These are phyloP conservation scores for Vannuccia rotundouncinata DNA, from an alignment of 2,888 invertebrate species.

Conservation along the genomic window DNA sequence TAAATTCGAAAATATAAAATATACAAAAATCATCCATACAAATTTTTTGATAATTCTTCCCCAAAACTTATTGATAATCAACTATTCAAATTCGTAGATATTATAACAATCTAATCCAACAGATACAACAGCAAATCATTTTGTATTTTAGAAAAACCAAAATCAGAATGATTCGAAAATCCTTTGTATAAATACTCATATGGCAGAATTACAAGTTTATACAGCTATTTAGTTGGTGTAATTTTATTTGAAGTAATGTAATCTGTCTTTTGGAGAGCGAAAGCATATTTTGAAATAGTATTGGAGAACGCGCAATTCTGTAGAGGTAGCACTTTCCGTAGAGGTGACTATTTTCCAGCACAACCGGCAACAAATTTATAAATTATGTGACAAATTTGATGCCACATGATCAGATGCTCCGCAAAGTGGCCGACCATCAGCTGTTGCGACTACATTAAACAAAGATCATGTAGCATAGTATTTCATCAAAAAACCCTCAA, in stretches of 20 bases:
- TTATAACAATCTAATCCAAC: too few species aligned
- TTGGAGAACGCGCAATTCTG: conserved; percentile 12
- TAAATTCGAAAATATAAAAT: too few species aligned
- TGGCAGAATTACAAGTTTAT: not conserved
- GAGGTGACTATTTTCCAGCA: conserved; percentile 11
- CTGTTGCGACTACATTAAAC: conserved; percentile 5
- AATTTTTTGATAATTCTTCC: too few species aligned
- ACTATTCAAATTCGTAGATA: too few species aligned
- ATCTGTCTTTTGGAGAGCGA: not conserved
- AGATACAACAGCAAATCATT: too few species aligned
- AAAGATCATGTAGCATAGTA: not conserved
- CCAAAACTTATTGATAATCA: too few species aligned
- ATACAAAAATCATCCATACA: too few species aligned
- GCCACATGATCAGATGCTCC: conserved; percentile 11
- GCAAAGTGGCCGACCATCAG: not conserved
- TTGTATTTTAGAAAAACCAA: too few species aligned
- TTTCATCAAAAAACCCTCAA: conserved; percentile 7
- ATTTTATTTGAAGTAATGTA: conserved; percentile 7
- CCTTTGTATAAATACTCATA: conserved; percentile 9
- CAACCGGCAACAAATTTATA: conserved; percentile 8
- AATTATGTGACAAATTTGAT: conserved; percentile 12
- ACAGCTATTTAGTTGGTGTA: not conserved
- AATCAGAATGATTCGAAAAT: not conserved
- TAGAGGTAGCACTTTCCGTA: not conserved
- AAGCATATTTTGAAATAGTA: conserved; percentile 20